Evolutionary conservation across 2,888 invertebrate species (phyloP), one percentile per base, ranked within the genome.

Genomic region (Drosophila atroscutellata): DNA sequence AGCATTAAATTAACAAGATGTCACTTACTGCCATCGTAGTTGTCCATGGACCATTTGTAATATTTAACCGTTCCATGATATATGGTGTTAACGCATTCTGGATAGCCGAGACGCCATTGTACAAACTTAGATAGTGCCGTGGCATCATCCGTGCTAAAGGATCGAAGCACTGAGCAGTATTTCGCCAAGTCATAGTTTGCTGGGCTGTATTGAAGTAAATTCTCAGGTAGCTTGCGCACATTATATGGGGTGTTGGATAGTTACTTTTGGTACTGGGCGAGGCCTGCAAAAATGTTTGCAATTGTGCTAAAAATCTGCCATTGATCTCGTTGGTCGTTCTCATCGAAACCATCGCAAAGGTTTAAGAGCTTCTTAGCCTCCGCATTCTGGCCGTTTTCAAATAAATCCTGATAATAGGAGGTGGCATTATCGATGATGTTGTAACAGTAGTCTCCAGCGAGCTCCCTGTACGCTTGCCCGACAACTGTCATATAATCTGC

Each of bases 221-320:
- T 1, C 37, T 18, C 2, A 36, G 45, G 2, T 15, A 49, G 18
- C 2, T 24, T 3, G 1, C 5, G 7, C 15, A 8, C 1, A 15
- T 3, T 18, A 4, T 7, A 28, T 28, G 0, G 15, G 3, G 0
- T 4, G 3, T 1, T 8, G 3, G 6, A 8, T n/a, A 55, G 37
- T 65, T 70, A 90, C 90, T 74, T 81, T 70, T 91, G 90, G 15
- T 77, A 73, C 64, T 91, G 91, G 1, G 86, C 91, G 0, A 91
- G 20, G 28, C 77, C 81, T 0, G 87, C 86, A 20, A 89, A 91
- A 11, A 82, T n/a, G 47, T 88, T 86, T 6, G 91, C 87, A 47
- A 91, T 77, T 8, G 78, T 74, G 60, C 84, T 79, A 28, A 91
- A 91, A 4, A 91, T 56, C 42, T 79, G 76, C 89, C 84, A 88